Conservation (phyloP, 2,113 vertebrate genomes). For the Poicephalus gulielmi region DNA sequence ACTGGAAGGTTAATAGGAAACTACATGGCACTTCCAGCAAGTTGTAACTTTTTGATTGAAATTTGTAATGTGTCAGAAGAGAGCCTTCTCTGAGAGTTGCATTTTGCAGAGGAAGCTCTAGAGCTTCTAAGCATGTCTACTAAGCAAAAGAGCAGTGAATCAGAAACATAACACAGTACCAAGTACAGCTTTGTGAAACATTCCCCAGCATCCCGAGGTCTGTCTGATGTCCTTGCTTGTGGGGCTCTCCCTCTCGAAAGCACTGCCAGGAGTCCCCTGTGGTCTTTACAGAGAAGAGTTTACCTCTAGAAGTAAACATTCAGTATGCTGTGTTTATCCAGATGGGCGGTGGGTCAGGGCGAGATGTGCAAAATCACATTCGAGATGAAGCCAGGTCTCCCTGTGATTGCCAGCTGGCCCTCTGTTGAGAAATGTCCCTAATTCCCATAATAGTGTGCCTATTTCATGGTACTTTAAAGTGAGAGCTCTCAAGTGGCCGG, state of each 20-base stretch:
- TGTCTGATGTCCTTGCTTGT: background rate
- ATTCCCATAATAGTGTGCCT: conserved; percentile 38
- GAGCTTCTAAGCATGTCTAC: background rate
- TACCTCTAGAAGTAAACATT: background rate
- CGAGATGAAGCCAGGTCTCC: background rate
- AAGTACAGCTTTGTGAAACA: background rate
- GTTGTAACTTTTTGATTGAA: conserved; percentile 20
- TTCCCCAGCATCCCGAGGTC: background rate
- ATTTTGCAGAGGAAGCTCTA: background rate
- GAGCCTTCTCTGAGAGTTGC: background rate
- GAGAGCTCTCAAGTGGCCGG: conserved; percentile 18
- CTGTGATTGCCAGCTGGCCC: conserved; percentile 25
- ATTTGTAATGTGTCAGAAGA: background rate
- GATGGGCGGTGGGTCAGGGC: background rate
- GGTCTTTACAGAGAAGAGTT: background rate
- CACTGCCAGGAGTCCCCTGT: background rate
- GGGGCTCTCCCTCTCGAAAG: background rate
- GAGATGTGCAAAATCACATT: background rate
- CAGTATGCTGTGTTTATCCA: background rate
- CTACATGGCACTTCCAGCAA: background rate
- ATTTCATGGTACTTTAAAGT: conserved; percentile 48
- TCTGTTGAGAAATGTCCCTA: conserved; percentile 19
- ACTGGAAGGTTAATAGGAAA: background rate
- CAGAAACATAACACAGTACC: background rate
- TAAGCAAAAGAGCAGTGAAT: background rate